Evolutionary conservation across 2,113 vertebrate genomes (phyloP).

Genomic region (Catharus fuscescens): DNA sequence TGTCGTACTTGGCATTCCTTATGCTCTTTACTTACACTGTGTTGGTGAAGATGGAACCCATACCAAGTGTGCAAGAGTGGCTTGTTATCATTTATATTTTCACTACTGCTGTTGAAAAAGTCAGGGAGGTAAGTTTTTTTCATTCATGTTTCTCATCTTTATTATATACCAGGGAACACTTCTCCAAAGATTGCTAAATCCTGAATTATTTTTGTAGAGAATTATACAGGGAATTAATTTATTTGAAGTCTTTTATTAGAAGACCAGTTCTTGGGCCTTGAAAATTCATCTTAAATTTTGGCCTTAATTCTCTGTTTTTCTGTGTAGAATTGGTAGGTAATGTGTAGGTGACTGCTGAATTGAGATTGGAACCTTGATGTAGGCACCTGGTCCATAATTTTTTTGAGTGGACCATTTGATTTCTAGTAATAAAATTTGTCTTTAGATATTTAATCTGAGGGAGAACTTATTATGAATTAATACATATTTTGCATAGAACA

Average conservation of each 20-base stretch:
- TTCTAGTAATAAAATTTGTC: background rate
- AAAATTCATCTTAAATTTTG: background rate
- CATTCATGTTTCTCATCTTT: background rate
- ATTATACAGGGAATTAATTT: background rate
- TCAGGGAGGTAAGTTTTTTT: constrained; percentile 85
- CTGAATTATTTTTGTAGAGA: background rate
- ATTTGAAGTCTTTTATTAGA: background rate
- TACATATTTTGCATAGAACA: background rate
- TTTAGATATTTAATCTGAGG: background rate
- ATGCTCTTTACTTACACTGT: constrained; percentile 92
- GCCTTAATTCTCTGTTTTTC: background rate
- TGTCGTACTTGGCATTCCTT: constrained; percentile 91
- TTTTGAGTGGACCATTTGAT: background rate
- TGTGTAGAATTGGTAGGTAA: background rate
- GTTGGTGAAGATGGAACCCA: constrained; percentile 89
- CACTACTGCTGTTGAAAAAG: constrained; percentile 90
- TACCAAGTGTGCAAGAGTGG: constrained; percentile 89
- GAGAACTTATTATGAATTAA: background rate
- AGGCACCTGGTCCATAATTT: background rate
- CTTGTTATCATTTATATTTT: constrained; percentile 89
- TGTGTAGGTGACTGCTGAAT: background rate
- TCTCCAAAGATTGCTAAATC: background rate
- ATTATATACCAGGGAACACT: background rate
- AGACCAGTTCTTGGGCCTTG: background rate
- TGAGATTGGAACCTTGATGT: background rate